Conservation (phyloP, 2,113 vertebrate species). For the Chaetops frenatus region DNA sequence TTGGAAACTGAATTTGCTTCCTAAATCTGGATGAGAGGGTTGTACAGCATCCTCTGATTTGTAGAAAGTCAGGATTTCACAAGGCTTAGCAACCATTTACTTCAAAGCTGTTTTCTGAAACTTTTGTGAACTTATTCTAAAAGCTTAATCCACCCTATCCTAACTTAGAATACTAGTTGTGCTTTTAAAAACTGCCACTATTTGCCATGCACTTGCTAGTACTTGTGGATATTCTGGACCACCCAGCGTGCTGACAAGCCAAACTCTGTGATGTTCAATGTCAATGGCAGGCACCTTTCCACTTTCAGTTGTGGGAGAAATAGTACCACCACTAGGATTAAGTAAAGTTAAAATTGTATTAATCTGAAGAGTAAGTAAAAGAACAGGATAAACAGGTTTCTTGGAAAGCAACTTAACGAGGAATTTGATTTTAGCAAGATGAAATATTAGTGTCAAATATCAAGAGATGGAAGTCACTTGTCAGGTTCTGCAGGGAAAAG, state of each 20-base stretch:
- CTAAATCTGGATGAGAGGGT: background rate
- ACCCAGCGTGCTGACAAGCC: background rate
- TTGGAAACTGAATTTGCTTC: background rate
- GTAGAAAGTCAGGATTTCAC: background rate
- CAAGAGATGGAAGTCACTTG: background rate
- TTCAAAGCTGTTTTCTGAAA: background rate
- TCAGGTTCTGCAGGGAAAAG: accelerated
- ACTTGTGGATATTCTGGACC: background rate
- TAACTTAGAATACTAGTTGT: background rate
- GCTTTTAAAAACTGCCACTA: background rate
- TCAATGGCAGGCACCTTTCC: background rate
- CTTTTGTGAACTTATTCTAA: background rate
- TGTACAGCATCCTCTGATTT: background rate
- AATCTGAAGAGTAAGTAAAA: background rate
- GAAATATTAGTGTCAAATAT: background rate
- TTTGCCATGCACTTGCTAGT: background rate
- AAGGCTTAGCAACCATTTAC: background rate
- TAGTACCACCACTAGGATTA: background rate
- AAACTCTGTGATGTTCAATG: background rate
- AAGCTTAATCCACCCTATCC: background rate
- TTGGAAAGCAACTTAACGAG: background rate
- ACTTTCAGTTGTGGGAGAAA: background rate
- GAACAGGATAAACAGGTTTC: background rate
- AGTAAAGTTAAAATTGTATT: background rate
- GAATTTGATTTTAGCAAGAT: background rate